Base-by-base conservation (phyloP, 2,888 invertebrate species). In the Saturnia pavonia region DNA sequence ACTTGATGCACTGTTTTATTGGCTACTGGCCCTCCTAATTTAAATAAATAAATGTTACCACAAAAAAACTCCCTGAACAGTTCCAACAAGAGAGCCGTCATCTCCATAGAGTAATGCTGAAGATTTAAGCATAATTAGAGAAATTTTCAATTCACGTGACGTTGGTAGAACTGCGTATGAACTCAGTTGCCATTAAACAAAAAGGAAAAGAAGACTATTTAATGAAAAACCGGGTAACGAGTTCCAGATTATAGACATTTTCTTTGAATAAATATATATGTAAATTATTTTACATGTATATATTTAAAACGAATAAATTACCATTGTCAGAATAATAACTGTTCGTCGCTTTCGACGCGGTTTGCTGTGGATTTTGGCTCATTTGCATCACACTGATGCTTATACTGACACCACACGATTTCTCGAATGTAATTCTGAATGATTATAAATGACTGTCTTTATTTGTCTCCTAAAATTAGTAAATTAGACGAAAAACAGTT, bases 301-400 rank as follows among this genome's bases (percentile, higher is more conserved):
- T 27, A 27, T 60, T 60, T 27, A 25, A 60, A 60, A 27, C 14
- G 57, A 60, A 60, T 60, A 60, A 60, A 60, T 60, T 25, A 60
- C 57, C 57, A 60, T 60, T 60, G 25, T 60, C 14, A 60, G 27
- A 60, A 3, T 60, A 9, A 27, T 60, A 60, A 60, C 16, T 60
- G 14, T 14, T 27, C 25, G 27, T 60, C 27, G 25, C 57, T 60
- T 60, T 25, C 14, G 57, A 60, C 27, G 57, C 27, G 57, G 57
- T 12, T 27, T 12, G 57, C 25, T 60, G 22, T 25, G 57, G 22
- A 60, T 60, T 60, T 60, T 12, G 57, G 25, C 57, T 27, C 11
- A 60, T 60, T 60, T 60, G 57, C 57, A 60, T 27, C 57, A 14
- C 27, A 60, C 19, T 27, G 57, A 6, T 14, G 14, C 1, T 25